A percentile compares a stretch with the other conserved stretches of the same genome.
Evolutionary conservation across 2,888 invertebrate genomes (phyloP).

Genomic region (Sisyra terminalis): DNA sequence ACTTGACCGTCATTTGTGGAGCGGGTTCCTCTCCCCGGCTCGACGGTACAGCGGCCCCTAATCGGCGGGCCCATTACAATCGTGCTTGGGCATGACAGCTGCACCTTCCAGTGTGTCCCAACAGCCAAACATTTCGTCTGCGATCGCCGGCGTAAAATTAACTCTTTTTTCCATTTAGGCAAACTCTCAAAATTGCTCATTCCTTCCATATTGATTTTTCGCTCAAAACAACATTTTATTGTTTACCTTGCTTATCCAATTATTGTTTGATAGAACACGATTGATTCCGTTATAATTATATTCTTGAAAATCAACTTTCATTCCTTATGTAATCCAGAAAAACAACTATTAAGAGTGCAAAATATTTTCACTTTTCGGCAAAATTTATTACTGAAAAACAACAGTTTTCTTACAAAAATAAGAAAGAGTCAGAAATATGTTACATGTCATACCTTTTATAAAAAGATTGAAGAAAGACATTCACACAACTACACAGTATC

Average conservation of each 20-base stretch:
- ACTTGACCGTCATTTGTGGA: conserved; percentile 12
- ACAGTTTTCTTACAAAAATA: too few species aligned
- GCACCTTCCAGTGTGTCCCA: conserved; percentile 4
- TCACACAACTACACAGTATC: too few species aligned
- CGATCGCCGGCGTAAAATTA: conserved; percentile 54
- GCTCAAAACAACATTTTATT: not conserved
- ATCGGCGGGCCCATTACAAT: not conserved
- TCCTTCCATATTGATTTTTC: not conserved
- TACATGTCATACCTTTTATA: too few species aligned
- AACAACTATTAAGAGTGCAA: too few species aligned
- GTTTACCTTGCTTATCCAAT: not conserved
- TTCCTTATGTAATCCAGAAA: too few species aligned
- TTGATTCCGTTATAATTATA: too few species aligned
- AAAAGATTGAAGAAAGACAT: too few species aligned
- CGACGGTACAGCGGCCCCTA: conserved; percentile 11
- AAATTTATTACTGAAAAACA: too few species aligned
- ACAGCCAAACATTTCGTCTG: conserved; percentile 23
- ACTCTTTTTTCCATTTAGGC: conserved; percentile 73
- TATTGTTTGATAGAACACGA: not conserved
- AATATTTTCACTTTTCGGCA: too few species aligned
- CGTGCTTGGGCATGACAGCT: conserved; percentile 6
- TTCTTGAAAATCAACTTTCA: too few species aligned
- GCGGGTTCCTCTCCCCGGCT: conserved; percentile 18
- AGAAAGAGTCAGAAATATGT: too few species aligned
- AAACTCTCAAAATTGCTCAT: conserved; percentile 1